These are phyloP conservation scores for Ophthalmolycus amberensis DNA, from an alignment of 2,113 vertebrate species.

Conservation along the genomic window DNA sequence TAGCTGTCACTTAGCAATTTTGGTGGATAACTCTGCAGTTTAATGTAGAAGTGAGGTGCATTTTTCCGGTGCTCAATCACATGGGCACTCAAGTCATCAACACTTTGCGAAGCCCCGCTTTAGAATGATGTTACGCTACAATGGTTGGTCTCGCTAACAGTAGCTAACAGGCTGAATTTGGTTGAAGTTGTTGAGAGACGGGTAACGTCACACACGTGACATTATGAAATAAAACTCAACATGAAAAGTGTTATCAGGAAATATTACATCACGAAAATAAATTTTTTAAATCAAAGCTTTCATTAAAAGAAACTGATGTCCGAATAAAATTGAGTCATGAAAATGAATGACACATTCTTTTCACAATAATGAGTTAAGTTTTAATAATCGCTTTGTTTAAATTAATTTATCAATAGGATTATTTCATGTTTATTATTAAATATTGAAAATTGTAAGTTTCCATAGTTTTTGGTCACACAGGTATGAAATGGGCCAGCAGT, in stretches of 20 bases:
- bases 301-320: neutral
- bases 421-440: neutral
- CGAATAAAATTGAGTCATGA: neutral
- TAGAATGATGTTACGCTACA: too few relatives aligned
- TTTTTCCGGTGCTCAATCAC: too few relatives aligned
- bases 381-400: neutral
- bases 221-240: neutral
- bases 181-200: too few relatives aligned
- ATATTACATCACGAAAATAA: neutral
- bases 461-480: neutral
- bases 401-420: neutral
- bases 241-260: neutral
- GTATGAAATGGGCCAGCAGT: neutral
- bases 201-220: too few relatives aligned
- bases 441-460: neutral
- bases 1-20: too few relatives aligned
- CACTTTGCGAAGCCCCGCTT: too few relatives aligned
- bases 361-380: neutral
- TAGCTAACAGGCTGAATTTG: too few relatives aligned
- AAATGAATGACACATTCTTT: neutral
- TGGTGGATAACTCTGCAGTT: too few relatives aligned
- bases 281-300: neutral
- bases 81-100: too few relatives aligned
- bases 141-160: too few relatives aligned
- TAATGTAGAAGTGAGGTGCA: too few relatives aligned